Percentiles rank a stretch among this genome's conserved stretches.
Evolutionary conservation across 2,797 vertebrate species (phyloP).

Genomic region (Rhinella marina): DNA sequence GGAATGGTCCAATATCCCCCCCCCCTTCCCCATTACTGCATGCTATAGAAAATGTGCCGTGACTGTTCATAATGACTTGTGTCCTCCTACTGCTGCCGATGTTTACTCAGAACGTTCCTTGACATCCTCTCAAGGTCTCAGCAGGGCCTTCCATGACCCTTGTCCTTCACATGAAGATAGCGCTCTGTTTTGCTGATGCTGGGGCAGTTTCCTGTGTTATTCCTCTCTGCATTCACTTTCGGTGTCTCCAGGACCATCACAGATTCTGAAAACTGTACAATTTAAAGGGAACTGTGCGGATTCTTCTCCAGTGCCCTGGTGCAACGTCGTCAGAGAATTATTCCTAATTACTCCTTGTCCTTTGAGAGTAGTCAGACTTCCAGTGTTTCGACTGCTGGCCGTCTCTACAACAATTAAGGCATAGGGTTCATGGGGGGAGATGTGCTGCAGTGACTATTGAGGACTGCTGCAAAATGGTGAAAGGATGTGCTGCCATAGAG

Average conservation of each 20-base stretch:
- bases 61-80: not conserved
- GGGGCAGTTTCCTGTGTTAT: constrained; percentile 4
- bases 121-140: not conserved
- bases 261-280: not conserved
- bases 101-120: constrained; percentile 9
- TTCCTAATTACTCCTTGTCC: not conserved
- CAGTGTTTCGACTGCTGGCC: no score
- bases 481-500: no score
- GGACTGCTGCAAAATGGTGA: no score
- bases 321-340: not conserved
- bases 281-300: not conserved
- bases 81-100: not conserved
- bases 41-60: not conserved
- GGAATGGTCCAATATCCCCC: not conserved
- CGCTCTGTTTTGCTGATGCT: constrained; percentile 12
- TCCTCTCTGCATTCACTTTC: not conserved
- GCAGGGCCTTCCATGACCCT: not conserved
- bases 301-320: not conserved
- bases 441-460: no score
- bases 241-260: not conserved
- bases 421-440: no score
- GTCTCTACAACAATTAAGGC: no score
- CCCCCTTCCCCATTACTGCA: not conserved
- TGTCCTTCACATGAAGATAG: constrained; percentile 6
- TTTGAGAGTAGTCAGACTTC: no score